Evolutionary conservation across 2,113 vertebrate species (phyloP).

Genomic region (Eretmochelys imbricata): DNA sequence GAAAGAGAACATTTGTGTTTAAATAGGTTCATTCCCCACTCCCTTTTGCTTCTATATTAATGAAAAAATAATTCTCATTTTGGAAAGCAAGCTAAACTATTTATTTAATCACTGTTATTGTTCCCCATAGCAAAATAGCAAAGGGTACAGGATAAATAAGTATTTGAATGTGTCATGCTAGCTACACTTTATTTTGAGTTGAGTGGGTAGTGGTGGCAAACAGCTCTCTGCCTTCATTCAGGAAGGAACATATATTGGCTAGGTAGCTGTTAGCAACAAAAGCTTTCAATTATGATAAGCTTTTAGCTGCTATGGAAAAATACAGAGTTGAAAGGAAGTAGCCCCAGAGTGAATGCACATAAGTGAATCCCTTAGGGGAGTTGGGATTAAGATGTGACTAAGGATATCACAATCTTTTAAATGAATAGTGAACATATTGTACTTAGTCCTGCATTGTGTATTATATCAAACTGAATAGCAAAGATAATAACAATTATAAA

Average conservation of each 20-base stretch:
- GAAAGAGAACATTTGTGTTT: accelerated
- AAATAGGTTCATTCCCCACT: background rate
- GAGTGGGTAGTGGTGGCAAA: background rate
- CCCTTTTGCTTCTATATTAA: background rate
- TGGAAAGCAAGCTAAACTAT: background rate
- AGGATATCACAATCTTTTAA: background rate
- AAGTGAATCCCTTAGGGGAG: background rate
- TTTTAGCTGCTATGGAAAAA: background rate
- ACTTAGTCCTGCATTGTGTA: background rate
- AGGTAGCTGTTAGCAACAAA: background rate
- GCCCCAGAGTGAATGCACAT: background rate
- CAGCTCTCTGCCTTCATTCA: background rate
- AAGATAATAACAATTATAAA: background rate
- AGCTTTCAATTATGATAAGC: background rate
- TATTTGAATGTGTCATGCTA: background rate
- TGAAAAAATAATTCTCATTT: background rate
- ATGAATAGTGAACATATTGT: background rate
- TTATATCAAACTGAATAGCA: background rate
- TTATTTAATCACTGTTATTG: background rate
- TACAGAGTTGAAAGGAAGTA: background rate
- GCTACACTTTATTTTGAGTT: background rate
- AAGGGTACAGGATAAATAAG: background rate
- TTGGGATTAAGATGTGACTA: background rate
- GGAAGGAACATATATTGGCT: background rate
- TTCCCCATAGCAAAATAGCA: background rate